phyloP scores from a whole-genome alignment of 2,797 vertebrate species.

The Rhinogobio ventralis region DNA sequence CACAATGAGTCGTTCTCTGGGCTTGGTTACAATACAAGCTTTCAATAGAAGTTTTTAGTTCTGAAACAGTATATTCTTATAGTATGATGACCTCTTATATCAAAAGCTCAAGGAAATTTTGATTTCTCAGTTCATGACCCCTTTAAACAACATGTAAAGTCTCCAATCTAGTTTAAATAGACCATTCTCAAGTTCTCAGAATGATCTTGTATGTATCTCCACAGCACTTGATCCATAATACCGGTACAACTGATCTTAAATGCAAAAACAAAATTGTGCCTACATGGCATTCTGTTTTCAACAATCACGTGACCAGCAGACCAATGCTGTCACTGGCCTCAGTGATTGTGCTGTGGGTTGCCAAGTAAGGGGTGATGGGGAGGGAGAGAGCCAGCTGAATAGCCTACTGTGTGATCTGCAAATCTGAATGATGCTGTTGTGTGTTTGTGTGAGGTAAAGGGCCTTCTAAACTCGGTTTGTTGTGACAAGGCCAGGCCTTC shows the following conservation, averaged over 20 bases:
- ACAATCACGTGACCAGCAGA: not conserved
- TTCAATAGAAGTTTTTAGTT: too few relatives aligned
- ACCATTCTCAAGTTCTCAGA: not conserved
- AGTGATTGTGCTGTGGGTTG: slow-evolving; percentile 58
- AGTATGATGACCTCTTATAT: too few relatives aligned
- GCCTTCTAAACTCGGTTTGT: slow-evolving; percentile 53
- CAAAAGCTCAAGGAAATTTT: too few relatives aligned
- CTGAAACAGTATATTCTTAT: too few relatives aligned
- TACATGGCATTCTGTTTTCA: not conserved
- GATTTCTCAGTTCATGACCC: too few relatives aligned
- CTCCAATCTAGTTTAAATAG: slow-evolving; percentile 3
- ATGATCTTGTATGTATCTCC: not conserved
- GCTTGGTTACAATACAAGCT: too few relatives aligned
- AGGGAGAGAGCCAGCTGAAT: slow-evolving; percentile 44
- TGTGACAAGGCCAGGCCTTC: slow-evolving; percentile 51
- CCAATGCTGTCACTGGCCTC: slow-evolving; percentile 59
- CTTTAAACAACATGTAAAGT: not conserved
- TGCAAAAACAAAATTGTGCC: slow-evolving; percentile 2
- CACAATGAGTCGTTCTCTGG: too few relatives aligned
- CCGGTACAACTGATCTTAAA: not conserved
- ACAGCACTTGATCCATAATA: not conserved
- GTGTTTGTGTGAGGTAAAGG: slow-evolving; percentile 15
- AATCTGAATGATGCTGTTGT: slow-evolving; percentile 47
- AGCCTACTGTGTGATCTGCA: slow-evolving; percentile 52
- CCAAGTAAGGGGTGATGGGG: slow-evolving; percentile 18